A percentile compares a stretch with the other conserved stretches of the same genome.
These are phyloP conservation scores for Meandrina meandrites DNA, from an alignment of 92 coral and sea anemone species.

Conservation along the genomic window DNA sequence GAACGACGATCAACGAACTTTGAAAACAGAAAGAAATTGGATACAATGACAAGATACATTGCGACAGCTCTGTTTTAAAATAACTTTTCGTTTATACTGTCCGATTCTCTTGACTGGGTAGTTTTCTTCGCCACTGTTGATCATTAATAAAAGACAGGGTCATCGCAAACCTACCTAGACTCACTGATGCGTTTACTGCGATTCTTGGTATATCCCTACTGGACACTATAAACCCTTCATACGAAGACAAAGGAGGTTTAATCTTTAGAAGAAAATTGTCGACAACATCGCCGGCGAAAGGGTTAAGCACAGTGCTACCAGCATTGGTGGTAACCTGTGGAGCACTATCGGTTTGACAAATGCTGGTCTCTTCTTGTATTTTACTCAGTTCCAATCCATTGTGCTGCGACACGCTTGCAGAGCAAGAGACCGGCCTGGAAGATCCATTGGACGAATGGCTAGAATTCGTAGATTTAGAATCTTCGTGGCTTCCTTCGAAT, in stretches of 20 bases:
- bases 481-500: constrained; percentile 92
- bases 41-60: too few species aligned
- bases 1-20: too few species aligned
- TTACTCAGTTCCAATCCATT: constrained; percentile 50
- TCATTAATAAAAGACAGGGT: too few species aligned
- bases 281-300: constrained; percentile 80
- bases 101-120: too few species aligned
- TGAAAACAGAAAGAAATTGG: background rate
- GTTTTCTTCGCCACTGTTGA: too few species aligned
- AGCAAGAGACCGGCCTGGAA: constrained; percentile 55
- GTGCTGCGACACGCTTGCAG: constrained; percentile 64
- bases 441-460: constrained; percentile 69
- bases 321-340: constrained; percentile 37
- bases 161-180: constrained; percentile 81
- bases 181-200: constrained; percentile 62
- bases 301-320: constrained; percentile 71
- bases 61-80: too few species aligned
- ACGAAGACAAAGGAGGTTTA: constrained; percentile 60
- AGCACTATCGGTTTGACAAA: background rate
- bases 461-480: constrained; percentile 57
- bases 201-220: constrained; percentile 67
- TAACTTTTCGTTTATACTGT: too few species aligned
- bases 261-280: constrained; percentile 43
- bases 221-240: constrained; percentile 58
- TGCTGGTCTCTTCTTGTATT: constrained; percentile 46